These are phyloP conservation scores for Glomeris maerens DNA, from an alignment of 1,140 invertebrate genomes.

Conservation along the genomic window DNA sequence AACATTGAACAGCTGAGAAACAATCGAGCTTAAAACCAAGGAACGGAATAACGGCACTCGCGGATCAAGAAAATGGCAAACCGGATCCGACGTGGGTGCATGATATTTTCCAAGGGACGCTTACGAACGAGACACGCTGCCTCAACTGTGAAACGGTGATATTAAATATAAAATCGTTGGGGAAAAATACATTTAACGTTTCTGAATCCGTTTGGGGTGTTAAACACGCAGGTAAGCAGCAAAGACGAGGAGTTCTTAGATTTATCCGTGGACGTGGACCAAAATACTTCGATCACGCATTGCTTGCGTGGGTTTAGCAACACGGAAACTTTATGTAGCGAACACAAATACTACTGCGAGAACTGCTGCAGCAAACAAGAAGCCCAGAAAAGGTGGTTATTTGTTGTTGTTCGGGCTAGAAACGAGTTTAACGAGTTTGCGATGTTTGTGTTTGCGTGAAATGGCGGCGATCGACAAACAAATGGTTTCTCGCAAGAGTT, in stretches of 20 bases:
- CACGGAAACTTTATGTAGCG: slow-evolving; percentile 96
- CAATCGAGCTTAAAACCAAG: slow-evolving; percentile 31
- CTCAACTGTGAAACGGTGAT: slow-evolving; percentile 96
- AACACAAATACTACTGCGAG: slow-evolving; percentile 99
- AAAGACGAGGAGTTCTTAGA: slow-evolving; percentile 99
- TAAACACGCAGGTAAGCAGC: slow-evolving; percentile 53
- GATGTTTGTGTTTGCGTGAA: too few relatives aligned
- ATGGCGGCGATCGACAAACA: too few relatives aligned
- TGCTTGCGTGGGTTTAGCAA: slow-evolving; percentile 95
- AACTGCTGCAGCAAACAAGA: slow-evolving; percentile 99
- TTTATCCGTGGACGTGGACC: slow-evolving; percentile 96
- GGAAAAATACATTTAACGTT: background rate
- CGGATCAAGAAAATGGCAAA: slow-evolving; percentile 21
- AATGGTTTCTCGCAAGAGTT: too few relatives aligned
- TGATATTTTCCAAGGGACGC: slow-evolving; percentile 98
- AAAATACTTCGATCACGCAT: slow-evolving; percentile 97
- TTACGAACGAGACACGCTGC: slow-evolving; percentile 97
- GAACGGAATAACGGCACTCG: slow-evolving; percentile 10
- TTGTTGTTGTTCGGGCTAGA: too few relatives aligned
- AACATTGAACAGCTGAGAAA: slow-evolving; percentile 52
- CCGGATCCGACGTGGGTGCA: slow-evolving; percentile 96
- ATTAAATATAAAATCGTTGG: background rate
- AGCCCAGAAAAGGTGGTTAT: slow-evolving; percentile 62
- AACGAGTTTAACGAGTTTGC: slow-evolving; percentile 12
- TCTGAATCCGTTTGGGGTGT: slow-evolving; percentile 10